phyloP scores from a whole-genome alignment of 1,140 invertebrate genomes.

The Pogonognathellus flavescens region DNA sequence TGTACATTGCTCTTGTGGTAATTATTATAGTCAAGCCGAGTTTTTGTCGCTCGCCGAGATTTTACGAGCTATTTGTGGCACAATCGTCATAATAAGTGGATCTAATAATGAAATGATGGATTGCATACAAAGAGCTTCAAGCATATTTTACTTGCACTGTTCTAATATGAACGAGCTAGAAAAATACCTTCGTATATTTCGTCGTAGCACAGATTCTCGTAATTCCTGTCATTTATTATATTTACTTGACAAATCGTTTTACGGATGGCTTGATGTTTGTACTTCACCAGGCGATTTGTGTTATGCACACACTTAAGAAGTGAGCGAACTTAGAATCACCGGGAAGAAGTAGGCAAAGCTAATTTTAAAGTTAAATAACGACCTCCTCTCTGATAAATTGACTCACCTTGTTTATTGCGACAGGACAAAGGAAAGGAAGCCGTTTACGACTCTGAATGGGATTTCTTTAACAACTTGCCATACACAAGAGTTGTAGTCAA shows the following conservation, averaged over 20 bases:
- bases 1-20: not conserved
- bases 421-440: constrained; percentile 34
- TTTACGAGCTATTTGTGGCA: constrained; percentile 44
- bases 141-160: not conserved
- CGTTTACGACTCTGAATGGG: constrained; percentile 18
- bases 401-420: constrained; percentile 29
- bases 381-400: constrained; percentile 41
- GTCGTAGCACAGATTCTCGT: constrained; percentile 22
- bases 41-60: not conserved
- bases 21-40: not conserved
- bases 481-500: no score
- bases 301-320: not conserved
- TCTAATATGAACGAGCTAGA: constrained; percentile 3
- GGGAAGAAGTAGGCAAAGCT: constrained; percentile 33
- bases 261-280: no score
- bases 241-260: no score
- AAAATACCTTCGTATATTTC: not conserved
- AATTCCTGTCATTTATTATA: not conserved
- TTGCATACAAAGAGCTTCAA: not conserved
- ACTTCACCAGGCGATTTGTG: no score
- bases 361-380: constrained; percentile 48
- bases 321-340: not conserved
- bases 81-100: not conserved
- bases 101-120: not conserved
- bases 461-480: not conserved